phyloP scores from a whole-genome alignment of 35 echinoderm and acorn worm species.

The Amphiura filiformis region DNA sequence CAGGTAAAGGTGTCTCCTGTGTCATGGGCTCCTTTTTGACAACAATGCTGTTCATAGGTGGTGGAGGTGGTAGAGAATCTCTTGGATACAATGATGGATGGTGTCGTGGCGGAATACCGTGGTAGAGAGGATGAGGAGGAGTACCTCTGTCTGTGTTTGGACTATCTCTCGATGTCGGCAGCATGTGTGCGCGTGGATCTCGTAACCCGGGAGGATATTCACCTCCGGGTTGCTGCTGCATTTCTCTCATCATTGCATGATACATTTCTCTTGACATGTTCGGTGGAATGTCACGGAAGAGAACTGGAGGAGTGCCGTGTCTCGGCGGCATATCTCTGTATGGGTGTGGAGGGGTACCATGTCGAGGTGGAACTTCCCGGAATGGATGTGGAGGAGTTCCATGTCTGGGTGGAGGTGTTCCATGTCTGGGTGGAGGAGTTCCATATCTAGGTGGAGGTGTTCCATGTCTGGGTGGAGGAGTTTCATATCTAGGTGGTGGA shows the following conservation, averaged over 20 bases:
- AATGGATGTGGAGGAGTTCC: slow-evolving; percentile 2
- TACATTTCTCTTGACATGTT: slow-evolving; percentile 10
- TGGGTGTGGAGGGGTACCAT: no score
- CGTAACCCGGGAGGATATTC: not conserved
- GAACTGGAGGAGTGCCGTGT: not conserved
- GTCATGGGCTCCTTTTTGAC: not conserved
- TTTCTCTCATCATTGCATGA: not conserved
- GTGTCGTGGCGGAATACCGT: not conserved
- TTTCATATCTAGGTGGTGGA: no score
- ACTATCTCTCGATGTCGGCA: not conserved
- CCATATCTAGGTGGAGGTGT: no score
- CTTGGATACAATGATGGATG: not conserved
- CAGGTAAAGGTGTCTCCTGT: not conserved
- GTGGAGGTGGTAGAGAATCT: not conserved
- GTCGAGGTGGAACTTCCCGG: not conserved
- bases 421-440: no score
- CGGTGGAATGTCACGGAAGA: not conserved
- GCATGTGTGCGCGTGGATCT: not conserved
- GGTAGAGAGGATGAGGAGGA: not conserved
- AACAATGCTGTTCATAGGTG: not conserved
- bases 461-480: no score
- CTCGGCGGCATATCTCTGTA: no score
- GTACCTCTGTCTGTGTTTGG: not conserved
- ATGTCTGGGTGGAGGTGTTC: no score
- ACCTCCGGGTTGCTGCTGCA: not conserved